Percentiles rank a stretch among this genome's conserved stretches.
These are phyloP conservation scores for Heterohyrax brucei DNA, from an alignment of 2,797 vertebrate genomes.

Conservation along the genomic window DNA sequence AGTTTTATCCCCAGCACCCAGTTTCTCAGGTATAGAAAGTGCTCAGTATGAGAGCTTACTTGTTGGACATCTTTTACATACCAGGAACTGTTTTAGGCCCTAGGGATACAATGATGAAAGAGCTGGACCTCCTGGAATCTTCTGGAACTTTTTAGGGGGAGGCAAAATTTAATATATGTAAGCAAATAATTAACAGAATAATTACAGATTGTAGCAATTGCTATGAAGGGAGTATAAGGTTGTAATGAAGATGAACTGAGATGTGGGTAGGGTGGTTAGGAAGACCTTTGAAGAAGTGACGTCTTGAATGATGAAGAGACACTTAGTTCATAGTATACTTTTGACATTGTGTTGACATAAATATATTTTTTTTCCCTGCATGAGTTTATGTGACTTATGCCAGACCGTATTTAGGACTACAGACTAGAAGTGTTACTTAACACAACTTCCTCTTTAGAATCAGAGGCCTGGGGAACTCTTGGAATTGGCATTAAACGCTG, in stretches of 20 bases:
- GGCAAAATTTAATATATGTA: constrained; percentile 27
- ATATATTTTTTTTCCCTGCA: background rate
- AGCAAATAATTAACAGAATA: constrained; percentile 21
- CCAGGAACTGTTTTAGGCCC: background rate
- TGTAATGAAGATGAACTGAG: background rate
- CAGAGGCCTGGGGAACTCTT: background rate
- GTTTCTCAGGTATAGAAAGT: constrained; percentile 19
- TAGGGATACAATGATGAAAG: background rate
- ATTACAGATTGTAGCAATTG: background rate
- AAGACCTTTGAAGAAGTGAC: background rate
- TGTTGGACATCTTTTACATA: background rate
- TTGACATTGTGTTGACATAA: background rate
- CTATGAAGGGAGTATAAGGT: constrained; percentile 11
- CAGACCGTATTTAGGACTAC: constrained; percentile 63
- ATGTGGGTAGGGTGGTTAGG: background rate
- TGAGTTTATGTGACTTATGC: constrained; percentile 41
- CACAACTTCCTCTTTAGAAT: constrained; percentile 55
- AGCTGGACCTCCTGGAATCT: background rate
- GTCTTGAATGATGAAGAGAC: constrained; percentile 23
- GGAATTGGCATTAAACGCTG: constrained; percentile 30
- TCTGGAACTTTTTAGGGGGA: background rate
- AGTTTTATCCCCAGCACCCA: background rate
- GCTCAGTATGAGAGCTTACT: constrained; percentile 37
- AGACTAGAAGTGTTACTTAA: constrained; percentile 55
- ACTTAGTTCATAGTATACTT: background rate